Conservation (phyloP, 2,797 vertebrate genomes). For the Esox masquinongy region DNA sequence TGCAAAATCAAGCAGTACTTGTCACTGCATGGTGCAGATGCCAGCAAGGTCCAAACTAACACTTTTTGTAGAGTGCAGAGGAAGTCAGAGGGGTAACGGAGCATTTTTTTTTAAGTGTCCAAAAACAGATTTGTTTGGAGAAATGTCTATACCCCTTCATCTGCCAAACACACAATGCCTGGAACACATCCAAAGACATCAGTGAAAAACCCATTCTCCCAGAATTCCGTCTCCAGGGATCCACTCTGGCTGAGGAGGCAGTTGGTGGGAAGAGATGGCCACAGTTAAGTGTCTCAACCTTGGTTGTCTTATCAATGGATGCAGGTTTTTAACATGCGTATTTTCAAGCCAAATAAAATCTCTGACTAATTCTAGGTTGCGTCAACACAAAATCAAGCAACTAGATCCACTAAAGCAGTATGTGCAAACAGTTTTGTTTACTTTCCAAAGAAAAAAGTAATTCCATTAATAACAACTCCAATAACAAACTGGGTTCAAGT, state of each 20-base stretch:
- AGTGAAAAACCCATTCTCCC: constrained; percentile 20
- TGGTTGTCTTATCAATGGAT: neutral
- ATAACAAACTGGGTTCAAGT: neutral
- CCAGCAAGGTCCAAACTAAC: constrained; percentile 2
- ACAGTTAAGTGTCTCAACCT: constrained; percentile 3
- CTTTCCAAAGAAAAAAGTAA: neutral
- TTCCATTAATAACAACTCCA: neutral
- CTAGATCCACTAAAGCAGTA: neutral
- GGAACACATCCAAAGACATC: constrained; percentile 34
- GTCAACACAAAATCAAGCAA: neutral
- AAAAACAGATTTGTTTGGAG: constrained; percentile 18
- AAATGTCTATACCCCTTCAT: constrained; percentile 12
- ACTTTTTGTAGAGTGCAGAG: neutral
- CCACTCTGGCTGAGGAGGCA: constrained; percentile 6
- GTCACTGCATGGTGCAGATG: neutral
- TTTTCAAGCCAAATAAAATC: neutral
- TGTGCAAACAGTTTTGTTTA: neutral
- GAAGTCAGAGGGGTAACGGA: neutral
- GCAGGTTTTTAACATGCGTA: neutral
- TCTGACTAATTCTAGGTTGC: neutral
- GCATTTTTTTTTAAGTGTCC: neutral
- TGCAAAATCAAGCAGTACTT: constrained; percentile 18
- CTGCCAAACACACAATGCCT: constrained; percentile 32
- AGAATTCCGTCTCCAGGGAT: constrained; percentile 20
- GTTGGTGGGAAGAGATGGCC: constrained; percentile 11